Conservation (phyloP, 2,797 vertebrate genomes). For the Spinus olivaceus region DNA sequence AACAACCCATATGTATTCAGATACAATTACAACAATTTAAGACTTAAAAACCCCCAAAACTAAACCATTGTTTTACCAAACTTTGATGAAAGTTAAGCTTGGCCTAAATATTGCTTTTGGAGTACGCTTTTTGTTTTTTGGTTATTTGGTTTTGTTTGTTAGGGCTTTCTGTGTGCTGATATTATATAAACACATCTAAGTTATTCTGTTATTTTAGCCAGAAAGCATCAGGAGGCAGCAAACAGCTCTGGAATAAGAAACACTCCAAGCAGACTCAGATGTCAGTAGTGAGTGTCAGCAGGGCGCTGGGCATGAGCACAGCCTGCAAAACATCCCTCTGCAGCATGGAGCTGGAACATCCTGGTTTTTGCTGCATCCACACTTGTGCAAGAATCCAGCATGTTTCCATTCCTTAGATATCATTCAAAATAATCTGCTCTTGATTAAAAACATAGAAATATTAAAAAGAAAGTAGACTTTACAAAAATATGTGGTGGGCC, state of each 20-base stretch:
- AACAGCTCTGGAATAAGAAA: not conserved
- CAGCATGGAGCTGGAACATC: not conserved
- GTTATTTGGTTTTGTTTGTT: not conserved
- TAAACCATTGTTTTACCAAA: conserved; percentile 12
- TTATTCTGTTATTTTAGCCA: not conserved
- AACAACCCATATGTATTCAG: not conserved
- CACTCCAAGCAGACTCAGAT: not conserved
- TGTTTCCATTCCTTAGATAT: not conserved
- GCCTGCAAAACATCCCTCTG: not conserved
- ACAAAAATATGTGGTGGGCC: not conserved
- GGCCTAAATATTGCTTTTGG: not conserved
- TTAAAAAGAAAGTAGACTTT: not conserved
- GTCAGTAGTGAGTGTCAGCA: not conserved
- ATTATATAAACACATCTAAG: not conserved
- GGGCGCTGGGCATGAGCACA: not conserved
- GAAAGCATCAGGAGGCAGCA: not conserved
- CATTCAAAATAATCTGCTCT: not conserved
- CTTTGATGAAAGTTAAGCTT: not conserved
- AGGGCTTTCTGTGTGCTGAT: not conserved
- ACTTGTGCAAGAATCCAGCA: not conserved
- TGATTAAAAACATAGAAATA: not conserved
- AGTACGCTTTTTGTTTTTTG: not conserved
- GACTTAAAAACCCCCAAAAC: not conserved
- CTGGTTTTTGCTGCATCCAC: not conserved
- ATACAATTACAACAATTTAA: not conserved